These are phyloP conservation scores for Gymnogyps californianus DNA, from an alignment of 2,113 vertebrate species.

Conservation along the genomic window DNA sequence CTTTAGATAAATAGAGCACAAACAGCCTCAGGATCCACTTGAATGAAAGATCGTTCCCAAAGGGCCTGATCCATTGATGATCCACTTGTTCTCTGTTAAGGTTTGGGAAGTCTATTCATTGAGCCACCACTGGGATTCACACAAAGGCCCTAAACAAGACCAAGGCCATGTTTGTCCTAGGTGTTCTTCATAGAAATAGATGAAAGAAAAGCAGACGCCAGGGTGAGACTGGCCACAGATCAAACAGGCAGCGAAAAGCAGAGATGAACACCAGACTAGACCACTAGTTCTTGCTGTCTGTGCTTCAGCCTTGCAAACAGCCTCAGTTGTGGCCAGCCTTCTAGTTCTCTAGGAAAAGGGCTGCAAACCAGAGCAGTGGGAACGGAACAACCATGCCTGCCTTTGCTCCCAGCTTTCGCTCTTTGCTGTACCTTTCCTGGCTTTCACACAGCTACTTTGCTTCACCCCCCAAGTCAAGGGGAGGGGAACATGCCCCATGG, in stretches of 20 bases:
- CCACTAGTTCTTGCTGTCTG: not conserved
- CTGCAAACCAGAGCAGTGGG: not conserved
- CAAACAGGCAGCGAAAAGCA: not conserved
- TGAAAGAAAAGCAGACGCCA: not conserved
- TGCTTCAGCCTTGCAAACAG: not conserved
- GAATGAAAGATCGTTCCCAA: not conserved
- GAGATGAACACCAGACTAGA: not conserved
- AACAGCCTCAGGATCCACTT: not conserved
- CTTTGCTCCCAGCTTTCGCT: not conserved
- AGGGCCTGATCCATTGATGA: not conserved
- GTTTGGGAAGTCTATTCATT: not conserved
- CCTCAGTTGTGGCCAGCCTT: not conserved
- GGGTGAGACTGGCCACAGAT: not conserved
- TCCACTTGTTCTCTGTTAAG: not conserved
- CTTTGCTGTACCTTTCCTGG: not conserved
- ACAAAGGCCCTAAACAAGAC: not conserved
- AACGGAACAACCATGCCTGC: not conserved
- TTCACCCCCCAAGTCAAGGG: slow-evolving; percentile 4
- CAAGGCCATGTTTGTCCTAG: not conserved
- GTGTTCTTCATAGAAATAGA: not conserved
- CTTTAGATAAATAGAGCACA: not conserved
- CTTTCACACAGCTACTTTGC: slow-evolving; percentile 4
- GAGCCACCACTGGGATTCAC: not conserved
- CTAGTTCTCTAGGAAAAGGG: not conserved
- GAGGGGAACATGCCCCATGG: slow-evolving; percentile 8